Evolutionary conservation across 2,797 vertebrate species (phyloP).

Genomic region (Poecilia picta): DNA sequence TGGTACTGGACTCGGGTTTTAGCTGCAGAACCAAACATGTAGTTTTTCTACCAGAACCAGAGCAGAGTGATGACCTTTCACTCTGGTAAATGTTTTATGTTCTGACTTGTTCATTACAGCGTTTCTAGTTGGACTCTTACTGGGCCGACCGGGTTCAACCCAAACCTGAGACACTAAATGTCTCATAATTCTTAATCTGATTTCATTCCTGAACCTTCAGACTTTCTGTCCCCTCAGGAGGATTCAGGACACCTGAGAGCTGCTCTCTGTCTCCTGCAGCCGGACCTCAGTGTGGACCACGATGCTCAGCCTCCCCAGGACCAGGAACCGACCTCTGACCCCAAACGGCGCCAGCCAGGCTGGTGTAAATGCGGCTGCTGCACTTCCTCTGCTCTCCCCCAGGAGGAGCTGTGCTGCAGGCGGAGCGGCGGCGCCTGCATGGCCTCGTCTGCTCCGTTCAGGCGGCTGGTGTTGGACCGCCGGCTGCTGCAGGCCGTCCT

Average conservation of each 20-base stretch:
- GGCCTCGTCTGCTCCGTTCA: conserved; percentile 74
- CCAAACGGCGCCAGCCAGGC: conserved; percentile 11
- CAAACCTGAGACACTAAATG: too few relatives aligned
- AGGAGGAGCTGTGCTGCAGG: conserved; percentile 86
- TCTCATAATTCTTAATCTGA: background rate
- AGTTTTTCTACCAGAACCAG: background rate
- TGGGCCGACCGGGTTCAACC: background rate
- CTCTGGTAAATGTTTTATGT: background rate
- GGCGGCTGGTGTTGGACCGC: conserved; percentile 73
- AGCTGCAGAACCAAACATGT: background rate
- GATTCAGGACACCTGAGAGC: conserved; percentile 59
- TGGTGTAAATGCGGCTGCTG: conserved; percentile 83
- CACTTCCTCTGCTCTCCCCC: conserved; percentile 25
- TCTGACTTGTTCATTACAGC: background rate
- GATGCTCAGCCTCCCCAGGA: background rate
- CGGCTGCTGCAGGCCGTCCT: conserved; percentile 73
- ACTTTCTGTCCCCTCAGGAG: conserved; percentile 53
- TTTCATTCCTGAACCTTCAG: background rate
- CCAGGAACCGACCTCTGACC: background rate
- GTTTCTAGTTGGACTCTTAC: background rate
- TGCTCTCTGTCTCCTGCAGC: conserved; percentile 57
- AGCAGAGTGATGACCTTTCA: background rate
- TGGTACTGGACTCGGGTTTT: background rate
- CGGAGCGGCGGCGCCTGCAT: conserved; percentile 69
- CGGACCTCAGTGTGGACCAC: background rate